Evolutionary conservation across 2,113 vertebrate genomes (phyloP).

Genomic region (Onychostoma macrolepis): DNA sequence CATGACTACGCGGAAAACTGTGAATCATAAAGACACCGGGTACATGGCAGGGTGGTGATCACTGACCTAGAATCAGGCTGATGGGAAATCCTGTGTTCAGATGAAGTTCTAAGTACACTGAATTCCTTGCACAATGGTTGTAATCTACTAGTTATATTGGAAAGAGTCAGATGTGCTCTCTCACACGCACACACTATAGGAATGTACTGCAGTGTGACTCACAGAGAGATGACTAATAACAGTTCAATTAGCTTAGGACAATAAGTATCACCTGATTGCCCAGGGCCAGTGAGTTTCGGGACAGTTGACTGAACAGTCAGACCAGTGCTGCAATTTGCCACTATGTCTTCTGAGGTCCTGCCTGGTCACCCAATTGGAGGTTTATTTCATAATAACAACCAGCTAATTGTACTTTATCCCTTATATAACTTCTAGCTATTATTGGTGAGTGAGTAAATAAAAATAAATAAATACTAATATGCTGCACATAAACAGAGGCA

Average conservation of each 20-base stretch:
- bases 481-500: background rate
- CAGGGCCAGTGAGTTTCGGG: background rate
- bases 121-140: background rate
- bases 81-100: slow-evolving; percentile 23
- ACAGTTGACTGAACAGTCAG: background rate
- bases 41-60: slow-evolving; percentile 7
- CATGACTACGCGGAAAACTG: background rate
- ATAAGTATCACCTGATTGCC: background rate
- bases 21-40: slow-evolving; percentile 22
- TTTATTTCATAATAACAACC: background rate
- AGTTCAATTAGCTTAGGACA: slow-evolving; percentile 2
- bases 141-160: background rate
- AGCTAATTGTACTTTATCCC: slow-evolving; percentile 6
- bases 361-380: background rate
- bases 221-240: background rate
- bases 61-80: background rate
- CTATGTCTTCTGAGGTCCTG: background rate
- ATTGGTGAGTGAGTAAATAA: background rate
- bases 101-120: background rate
- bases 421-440: background rate
- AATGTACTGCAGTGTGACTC: background rate
- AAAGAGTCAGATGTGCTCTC: background rate
- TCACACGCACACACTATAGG: background rate
- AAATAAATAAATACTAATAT: background rate
- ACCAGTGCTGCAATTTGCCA: background rate